Evolutionary conservation across 2,113 vertebrate species (phyloP).

Genomic region (Microtus richardsoni): DNA sequence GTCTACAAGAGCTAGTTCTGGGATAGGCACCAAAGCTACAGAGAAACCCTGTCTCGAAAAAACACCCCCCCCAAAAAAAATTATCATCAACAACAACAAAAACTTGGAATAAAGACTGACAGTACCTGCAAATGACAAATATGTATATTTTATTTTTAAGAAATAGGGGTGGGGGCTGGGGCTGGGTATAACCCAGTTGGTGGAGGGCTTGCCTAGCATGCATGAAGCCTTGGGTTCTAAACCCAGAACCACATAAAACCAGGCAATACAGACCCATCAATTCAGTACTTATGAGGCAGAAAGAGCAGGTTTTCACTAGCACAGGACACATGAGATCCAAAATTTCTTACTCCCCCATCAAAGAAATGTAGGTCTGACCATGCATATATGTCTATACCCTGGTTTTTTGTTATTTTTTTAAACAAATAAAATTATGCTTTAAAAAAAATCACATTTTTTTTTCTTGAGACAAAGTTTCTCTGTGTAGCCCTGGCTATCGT

Average conservation of each 20-base stretch:
- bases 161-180: neutral
- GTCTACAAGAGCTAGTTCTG: no score
- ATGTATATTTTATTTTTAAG: neutral
- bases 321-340: neutral
- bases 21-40: no score
- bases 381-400: neutral
- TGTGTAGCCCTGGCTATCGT: neutral
- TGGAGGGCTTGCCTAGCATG: neutral
- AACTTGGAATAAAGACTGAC: neutral
- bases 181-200: neutral
- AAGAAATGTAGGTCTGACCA: no score
- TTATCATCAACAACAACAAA: neutral
- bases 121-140: neutral
- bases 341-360: neutral
- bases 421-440: neutral
- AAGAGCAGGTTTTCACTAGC: neutral
- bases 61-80: neutral
- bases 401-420: neutral
- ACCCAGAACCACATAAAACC: neutral
- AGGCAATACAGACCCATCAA: neutral
- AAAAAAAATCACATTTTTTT: slow-evolving; percentile 10
- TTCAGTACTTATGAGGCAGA: neutral
- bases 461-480: no score
- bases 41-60: no score
- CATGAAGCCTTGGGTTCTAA: neutral